Percentiles rank a stretch among this genome's conserved stretches.
Evolutionary conservation across 2,888 invertebrate genomes (phyloP).

Genomic region (Germaria angustata): DNA sequence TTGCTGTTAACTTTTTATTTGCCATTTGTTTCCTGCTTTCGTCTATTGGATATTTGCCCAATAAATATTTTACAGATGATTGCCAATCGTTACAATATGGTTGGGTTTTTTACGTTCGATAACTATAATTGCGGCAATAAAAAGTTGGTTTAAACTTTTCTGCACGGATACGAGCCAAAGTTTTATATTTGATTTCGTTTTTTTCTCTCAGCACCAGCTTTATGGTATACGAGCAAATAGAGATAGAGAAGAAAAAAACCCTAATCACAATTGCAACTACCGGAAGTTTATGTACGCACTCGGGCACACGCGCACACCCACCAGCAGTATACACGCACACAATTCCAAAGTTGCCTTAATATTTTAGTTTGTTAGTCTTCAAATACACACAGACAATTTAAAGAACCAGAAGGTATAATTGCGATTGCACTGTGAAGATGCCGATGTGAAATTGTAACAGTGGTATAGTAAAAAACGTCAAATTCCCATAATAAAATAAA

Average conservation of each 20-base stretch:
- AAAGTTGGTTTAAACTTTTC: conserved; percentile 70
- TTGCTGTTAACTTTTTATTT: conserved; percentile 13
- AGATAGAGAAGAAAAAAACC: background rate
- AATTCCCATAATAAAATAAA: conserved; percentile 63
- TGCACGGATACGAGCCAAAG: conserved; percentile 9
- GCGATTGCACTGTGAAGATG: conserved; percentile 39
- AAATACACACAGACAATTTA: background rate
- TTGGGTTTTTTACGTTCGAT: conserved; percentile 71
- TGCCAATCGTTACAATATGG: conserved; percentile 75
- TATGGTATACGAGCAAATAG: background rate
- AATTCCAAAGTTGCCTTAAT: conserved; percentile 20
- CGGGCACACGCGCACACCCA: background rate
- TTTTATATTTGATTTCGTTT: background rate
- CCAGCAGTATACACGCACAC: background rate
- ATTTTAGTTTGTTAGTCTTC: conserved; percentile 12
- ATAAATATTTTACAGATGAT: conserved; percentile 61
- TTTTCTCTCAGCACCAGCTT: conserved; percentile 2
- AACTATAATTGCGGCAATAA: conserved; percentile 80
- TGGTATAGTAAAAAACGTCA: conserved; percentile 15
- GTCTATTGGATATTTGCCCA: conserved; percentile 32
- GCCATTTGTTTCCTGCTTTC: background rate
- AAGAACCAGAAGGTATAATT: conserved; percentile 43
- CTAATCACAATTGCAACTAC: conserved; percentile 57
- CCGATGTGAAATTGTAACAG: background rate
- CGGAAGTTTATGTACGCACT: conserved; percentile 47